Base-by-base conservation (phyloP, 2,888 invertebrate genomes). In the Synergus umbraculus region DNA sequence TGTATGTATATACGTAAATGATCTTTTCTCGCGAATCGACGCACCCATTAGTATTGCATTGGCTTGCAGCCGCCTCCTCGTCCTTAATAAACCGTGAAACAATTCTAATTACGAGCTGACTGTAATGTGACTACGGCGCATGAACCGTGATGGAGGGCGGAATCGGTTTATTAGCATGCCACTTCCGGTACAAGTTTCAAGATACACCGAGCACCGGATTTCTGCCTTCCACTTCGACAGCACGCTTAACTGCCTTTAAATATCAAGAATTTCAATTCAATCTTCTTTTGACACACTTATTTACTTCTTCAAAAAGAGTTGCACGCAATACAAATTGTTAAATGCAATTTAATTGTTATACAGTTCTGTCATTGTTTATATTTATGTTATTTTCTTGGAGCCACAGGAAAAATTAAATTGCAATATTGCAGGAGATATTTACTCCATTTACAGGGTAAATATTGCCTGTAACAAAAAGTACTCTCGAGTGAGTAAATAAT, bases 11-110 rank as follows among this genome's bases (percentile, higher is more conserved):
- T 22, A 54, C 37, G 29, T 54, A 54, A 18, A 22, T 10, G 54
- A 73, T 73, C 73, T 81, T 83, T 80, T 29, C 81, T 83, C 83
- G 79, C 80, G 81, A 78, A 81, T 78, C 81, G 84, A 78, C 84
- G 82, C 84, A 82, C 86, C 85, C 83, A 83, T 76, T 60, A 81
- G 46, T 63, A 78, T 73, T n/a, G 54, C 54, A 54, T 54, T 13
- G 78, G 80, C 54, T 37, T 73, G 13, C 84, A 78, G 66, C 81
- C 73, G 81, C 73, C 81, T 46, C 67, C 81, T 46, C 81, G 84
- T 86, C 82, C 84, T 86, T 87, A 88, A 89, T 88, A 88, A 86
- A 86, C 86, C 87, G 85, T 88, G 88, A 89, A 89, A 88, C 86
- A 85, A 89, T 87, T 88, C 87, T 88, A 89, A 91, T 90, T 89